Evolutionary conservation across 2,113 vertebrate genomes (phyloP).

Genomic region (Ranitomeya variabilis): DNA sequence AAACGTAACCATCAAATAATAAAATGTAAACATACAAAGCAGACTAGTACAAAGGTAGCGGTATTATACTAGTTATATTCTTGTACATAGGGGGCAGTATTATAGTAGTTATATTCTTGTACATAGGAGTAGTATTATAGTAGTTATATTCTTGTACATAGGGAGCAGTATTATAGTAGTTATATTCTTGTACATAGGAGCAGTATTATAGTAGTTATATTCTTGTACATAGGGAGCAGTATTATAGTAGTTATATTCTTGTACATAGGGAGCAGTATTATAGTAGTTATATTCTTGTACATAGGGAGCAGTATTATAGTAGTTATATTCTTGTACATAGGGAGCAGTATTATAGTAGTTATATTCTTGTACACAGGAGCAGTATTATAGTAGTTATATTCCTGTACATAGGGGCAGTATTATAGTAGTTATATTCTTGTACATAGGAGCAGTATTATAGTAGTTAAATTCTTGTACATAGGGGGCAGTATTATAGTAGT

Average conservation of each 20-base stretch:
- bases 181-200: background rate
- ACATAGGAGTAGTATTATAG: background rate
- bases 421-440: slow-evolving; percentile 1
- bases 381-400: background rate
- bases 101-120: no score
- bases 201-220: slow-evolving; percentile 1
- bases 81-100: background rate
- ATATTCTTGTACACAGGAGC: background rate
- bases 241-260: background rate
- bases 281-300: slow-evolving; percentile 3
- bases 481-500: slow-evolving; percentile 1
- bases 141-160: background rate
- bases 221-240: background rate
- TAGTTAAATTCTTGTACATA: background rate
- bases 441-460: slow-evolving; percentile 3
- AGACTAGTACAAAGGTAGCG: no score
- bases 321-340: background rate
- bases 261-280: background rate
- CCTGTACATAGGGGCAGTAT: background rate
- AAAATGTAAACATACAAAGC: background rate
- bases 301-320: background rate
- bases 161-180: slow-evolving; percentile 10
- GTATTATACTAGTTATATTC: background rate
- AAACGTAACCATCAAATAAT: background rate
- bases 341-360: slow-evolving; percentile 3